Percentiles rank a stretch among this genome's conserved stretches.
These are phyloP conservation scores for Acrocephalus scirpaceus DNA, from an alignment of 2,797 vertebrate genomes.

Conservation along the genomic window DNA sequence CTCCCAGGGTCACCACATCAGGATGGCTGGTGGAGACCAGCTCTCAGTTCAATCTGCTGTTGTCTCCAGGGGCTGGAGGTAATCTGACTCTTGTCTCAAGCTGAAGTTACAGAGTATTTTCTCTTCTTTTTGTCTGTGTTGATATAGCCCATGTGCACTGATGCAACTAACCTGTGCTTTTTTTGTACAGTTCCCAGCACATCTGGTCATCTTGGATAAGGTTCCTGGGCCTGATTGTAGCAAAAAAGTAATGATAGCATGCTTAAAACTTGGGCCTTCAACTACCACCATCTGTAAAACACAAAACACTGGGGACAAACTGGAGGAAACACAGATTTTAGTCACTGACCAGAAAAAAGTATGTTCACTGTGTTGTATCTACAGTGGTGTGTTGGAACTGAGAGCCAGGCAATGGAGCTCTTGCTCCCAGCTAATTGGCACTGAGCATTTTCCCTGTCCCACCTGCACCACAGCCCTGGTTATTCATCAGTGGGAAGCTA, in stretches of 20 bases:
- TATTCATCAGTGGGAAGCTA: background rate
- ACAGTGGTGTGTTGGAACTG: background rate
- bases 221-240: background rate
- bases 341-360: background rate
- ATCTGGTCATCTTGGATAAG: background rate
- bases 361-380: background rate
- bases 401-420: rapidly evolving
- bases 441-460: background rate
- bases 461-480: background rate
- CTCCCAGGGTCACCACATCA: rapidly evolving
- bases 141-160: background rate
- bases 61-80: background rate
- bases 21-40: background rate
- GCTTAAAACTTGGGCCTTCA: conserved; percentile 1
- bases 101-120: background rate
- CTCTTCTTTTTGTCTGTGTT: background rate
- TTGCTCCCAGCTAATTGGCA: background rate
- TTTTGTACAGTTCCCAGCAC: conserved; percentile 34
- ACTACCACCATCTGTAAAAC: background rate
- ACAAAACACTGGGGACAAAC: background rate
- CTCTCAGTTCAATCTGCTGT: background rate
- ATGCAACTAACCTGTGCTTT: background rate
- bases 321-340: conserved; percentile 12
- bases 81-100: background rate
- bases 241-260: background rate